phyloP scores from a whole-genome alignment of 2,113 vertebrate species.

The Leiothrix lutea region DNA sequence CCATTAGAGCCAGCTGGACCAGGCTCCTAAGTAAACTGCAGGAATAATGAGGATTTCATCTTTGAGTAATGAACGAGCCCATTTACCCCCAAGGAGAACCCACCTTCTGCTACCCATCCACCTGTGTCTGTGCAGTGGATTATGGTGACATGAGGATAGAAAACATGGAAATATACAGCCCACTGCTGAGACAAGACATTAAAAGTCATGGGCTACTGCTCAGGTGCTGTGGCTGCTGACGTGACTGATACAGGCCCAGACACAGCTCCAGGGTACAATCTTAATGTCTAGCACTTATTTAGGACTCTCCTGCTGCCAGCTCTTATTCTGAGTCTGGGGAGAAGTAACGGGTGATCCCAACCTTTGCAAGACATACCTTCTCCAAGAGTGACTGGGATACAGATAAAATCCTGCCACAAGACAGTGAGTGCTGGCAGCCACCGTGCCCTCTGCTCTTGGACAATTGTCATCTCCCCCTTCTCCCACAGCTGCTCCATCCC shows the following conservation, averaged over 20 bases:
- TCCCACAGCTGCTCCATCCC: not conserved
- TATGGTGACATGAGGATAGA: not conserved
- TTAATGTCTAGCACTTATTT: not conserved
- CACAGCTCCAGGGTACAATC: not conserved
- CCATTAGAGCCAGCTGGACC: not conserved
- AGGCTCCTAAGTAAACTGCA: not conserved
- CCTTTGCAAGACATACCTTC: not conserved
- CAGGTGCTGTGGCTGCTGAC: not conserved
- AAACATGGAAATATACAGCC: not conserved
- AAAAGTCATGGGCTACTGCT: not conserved
- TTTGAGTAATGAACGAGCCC: not conserved
- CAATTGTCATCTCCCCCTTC: not conserved
- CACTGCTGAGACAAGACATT: not conserved
- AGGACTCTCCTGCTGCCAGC: not conserved
- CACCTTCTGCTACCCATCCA: not conserved
- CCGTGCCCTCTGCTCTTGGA: not conserved
- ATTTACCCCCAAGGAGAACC: not conserved
- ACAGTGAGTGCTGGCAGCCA: not conserved
- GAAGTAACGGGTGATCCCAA: not conserved
- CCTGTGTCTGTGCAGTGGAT: not conserved
- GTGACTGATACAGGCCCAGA: not conserved
- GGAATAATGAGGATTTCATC: not conserved
- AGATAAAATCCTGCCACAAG: not conserved
- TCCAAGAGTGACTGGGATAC: not conserved
- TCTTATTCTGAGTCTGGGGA: not conserved